Conservation (phyloP, 2,888 invertebrate species). For the Epinotia ramella region DNA sequence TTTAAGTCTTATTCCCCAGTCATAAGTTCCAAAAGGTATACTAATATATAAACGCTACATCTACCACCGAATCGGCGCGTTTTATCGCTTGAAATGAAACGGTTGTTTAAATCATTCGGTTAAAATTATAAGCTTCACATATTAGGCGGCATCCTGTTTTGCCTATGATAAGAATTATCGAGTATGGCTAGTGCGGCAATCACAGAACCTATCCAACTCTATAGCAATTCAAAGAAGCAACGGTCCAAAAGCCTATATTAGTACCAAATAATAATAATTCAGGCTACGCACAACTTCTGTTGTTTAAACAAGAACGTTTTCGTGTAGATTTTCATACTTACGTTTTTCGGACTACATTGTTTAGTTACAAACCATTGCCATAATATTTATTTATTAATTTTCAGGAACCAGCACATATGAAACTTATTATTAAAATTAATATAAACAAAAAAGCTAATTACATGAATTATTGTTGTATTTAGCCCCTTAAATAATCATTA, state of each 20-base stretch:
- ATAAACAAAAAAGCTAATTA: too few relatives aligned
- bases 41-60: not conserved
- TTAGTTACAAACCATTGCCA: too few relatives aligned
- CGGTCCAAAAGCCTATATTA: not conserved
- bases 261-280: not conserved
- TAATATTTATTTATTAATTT: too few relatives aligned
- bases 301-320: not conserved
- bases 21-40: not conserved
- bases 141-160: not conserved
- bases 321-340: too few relatives aligned
- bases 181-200: not conserved
- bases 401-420: too few relatives aligned
- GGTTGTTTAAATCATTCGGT: conserved; percentile 10
- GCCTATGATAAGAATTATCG: not conserved
- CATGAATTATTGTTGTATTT: too few relatives aligned
- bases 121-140: not conserved
- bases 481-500: too few relatives aligned
- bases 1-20: not conserved
- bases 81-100: conserved; percentile 43
- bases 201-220: not conserved
- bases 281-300: not conserved
- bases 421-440: too few relatives aligned
- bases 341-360: too few relatives aligned
- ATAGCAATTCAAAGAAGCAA: not conserved
- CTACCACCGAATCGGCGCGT: conserved; percentile 44